Conservation (phyloP, 2,113 vertebrate species). For the Sigmodon hispidus region DNA sequence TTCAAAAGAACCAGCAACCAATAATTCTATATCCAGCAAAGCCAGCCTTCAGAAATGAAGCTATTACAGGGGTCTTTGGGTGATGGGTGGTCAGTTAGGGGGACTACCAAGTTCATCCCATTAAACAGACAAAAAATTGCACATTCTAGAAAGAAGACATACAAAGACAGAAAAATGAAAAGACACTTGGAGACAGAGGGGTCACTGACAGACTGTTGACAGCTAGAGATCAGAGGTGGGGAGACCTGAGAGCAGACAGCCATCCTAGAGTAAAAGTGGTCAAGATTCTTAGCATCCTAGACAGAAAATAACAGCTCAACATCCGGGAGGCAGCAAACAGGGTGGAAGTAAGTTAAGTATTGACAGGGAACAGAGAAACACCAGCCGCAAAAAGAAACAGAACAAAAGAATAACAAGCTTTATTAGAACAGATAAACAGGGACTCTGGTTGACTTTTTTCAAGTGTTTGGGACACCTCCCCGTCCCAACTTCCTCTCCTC, state of each 20-base stretch:
- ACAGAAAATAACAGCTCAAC: background rate
- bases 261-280: background rate
- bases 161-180: background rate
- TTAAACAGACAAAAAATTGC: background rate
- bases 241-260: background rate
- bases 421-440: background rate
- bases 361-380: background rate
- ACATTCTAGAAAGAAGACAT: background rate
- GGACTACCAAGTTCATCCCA: background rate
- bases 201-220: background rate
- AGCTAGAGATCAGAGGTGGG: background rate
- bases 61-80: background rate
- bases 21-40: background rate
- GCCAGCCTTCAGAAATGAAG: background rate
- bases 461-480: background rate
- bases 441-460: background rate
- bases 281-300: background rate
- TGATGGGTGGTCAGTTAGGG: background rate
- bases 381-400: background rate
- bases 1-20: background rate
- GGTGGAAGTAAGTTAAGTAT: background rate
- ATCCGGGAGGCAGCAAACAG: background rate
- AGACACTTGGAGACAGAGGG: background rate
- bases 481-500: background rate
- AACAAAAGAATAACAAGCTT: background rate